Conservation (phyloP, 2,113 vertebrate genomes). For the Osmerus mordax region DNA sequence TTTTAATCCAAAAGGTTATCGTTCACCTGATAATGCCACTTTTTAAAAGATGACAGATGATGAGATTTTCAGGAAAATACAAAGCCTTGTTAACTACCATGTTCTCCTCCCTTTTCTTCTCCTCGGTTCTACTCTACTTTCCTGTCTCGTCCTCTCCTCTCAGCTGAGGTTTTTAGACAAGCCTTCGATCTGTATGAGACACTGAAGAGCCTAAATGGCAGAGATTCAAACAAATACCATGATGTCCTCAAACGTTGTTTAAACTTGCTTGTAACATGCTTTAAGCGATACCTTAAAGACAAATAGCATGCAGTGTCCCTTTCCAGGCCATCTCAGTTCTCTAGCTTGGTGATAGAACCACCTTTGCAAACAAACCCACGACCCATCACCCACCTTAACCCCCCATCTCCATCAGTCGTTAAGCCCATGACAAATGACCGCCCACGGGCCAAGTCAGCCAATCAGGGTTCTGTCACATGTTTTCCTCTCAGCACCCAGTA, state of each 20-base stretch:
- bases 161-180: background rate
- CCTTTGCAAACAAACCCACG: too few relatives aligned
- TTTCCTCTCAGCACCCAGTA: slow-evolving; percentile 39
- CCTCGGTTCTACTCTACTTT: too few relatives aligned
- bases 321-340: background rate
- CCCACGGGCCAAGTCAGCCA: slow-evolving; percentile 26
- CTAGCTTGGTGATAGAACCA: too few relatives aligned
- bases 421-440: slow-evolving; percentile 16
- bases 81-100: background rate
- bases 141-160: background rate
- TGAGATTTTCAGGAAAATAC: background rate
- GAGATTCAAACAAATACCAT: background rate
- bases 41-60: too few relatives aligned
- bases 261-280: background rate
- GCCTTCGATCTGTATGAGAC: background rate
- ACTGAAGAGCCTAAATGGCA: background rate
- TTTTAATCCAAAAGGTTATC: too few relatives aligned
- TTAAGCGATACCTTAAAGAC: too few relatives aligned
- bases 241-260: background rate
- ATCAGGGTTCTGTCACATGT: slow-evolving; percentile 21
- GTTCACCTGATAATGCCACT: too few relatives aligned
- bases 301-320: background rate
- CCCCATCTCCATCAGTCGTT: background rate
- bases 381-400: background rate
- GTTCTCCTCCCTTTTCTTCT: too few relatives aligned